These are phyloP conservation scores for Anomalospiza imberbis DNA, from an alignment of 2,797 vertebrate genomes.

Conservation along the genomic window DNA sequence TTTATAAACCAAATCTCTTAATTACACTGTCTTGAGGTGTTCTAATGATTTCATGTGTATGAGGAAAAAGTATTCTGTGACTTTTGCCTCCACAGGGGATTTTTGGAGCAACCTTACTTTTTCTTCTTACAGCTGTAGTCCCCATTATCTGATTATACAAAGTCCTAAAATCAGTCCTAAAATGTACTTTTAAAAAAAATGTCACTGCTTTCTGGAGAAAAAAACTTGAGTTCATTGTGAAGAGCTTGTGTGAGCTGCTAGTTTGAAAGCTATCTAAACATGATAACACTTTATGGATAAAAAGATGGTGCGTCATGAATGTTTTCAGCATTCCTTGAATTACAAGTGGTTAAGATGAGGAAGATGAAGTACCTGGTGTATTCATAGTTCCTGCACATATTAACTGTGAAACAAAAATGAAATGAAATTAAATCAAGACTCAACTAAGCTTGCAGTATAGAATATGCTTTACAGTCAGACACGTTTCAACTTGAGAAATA, in stretches of 20 bases:
- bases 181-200: fast-evolving
- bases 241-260: not conserved
- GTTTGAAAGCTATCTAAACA: not conserved
- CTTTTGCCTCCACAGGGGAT: not conserved
- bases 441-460: not conserved
- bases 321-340: not conserved
- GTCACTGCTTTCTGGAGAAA: not conserved
- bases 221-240: not conserved
- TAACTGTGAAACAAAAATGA: not conserved
- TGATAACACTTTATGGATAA: not conserved
- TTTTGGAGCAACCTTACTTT: not conserved
- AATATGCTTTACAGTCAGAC: not conserved
- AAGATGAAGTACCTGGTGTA: not conserved
- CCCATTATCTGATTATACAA: not conserved
- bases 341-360: not conserved
- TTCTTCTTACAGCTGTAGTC: not conserved
- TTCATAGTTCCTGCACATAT: not conserved
- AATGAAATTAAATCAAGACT: not conserved
- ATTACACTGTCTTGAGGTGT: not conserved
- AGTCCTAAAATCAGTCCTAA: not conserved
- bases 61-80: not conserved
- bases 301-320: not conserved
- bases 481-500: not conserved
- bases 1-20: not conserved
- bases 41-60: not conserved